Evolutionary conservation across 2,113 vertebrate species (phyloP).

Genomic region (Pelmatolapia mariae): DNA sequence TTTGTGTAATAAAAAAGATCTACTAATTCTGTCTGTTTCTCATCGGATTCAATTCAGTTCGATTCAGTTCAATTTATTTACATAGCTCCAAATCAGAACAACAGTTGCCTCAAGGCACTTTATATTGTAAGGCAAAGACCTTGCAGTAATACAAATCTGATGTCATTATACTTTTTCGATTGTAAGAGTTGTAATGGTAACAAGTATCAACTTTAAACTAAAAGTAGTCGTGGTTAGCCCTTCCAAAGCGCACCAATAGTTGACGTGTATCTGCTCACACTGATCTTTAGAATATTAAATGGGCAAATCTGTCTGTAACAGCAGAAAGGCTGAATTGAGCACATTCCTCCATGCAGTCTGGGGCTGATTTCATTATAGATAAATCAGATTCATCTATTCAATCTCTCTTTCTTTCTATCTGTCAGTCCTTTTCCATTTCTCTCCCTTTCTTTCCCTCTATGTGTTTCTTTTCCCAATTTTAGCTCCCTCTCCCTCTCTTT

Average conservation of each 20-base stretch:
- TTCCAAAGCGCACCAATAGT: neutral
- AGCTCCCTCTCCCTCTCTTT: neutral
- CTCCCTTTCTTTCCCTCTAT: conserved; percentile 1
- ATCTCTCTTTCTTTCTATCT: conserved; percentile 43
- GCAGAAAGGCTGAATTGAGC: conserved; percentile 61
- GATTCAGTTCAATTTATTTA: neutral
- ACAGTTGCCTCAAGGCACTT: neutral
- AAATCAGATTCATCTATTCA: conserved; percentile 67
- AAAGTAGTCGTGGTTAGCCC: neutral
- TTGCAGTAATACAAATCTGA: neutral
- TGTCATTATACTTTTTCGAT: neutral
- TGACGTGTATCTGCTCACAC: conserved; percentile 23
- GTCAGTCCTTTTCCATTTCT: conserved; percentile 28
- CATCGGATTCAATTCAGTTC: neutral
- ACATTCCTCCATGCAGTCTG: conserved; percentile 47
- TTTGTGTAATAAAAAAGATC: neutral
- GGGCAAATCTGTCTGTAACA: conserved; percentile 54
- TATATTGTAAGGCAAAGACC: neutral
- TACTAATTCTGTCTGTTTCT: neutral
- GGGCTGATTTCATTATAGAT: conserved; percentile 73
- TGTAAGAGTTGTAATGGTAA: neutral
- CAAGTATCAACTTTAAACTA: conserved; percentile 20
- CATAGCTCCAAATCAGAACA: neutral
- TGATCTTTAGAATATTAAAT: conserved; percentile 66
- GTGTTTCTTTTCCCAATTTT: neutral